Base-by-base conservation (phyloP, 1,140 invertebrate species). In the Brachystomella parvula region DNA sequence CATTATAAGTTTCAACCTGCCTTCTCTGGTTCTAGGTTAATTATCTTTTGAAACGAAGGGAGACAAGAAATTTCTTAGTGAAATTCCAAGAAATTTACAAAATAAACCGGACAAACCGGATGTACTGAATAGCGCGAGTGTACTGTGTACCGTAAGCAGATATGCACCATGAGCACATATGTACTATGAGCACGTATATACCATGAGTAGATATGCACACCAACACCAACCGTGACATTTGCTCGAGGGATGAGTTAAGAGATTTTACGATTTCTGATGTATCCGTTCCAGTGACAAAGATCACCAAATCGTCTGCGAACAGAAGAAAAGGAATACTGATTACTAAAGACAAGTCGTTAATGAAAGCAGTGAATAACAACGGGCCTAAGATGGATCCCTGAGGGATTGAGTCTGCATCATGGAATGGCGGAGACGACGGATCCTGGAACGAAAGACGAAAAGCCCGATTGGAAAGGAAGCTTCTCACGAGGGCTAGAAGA, bases 301-400 rank as follows among this genome's bases (percentile, higher is more conserved):
- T 32, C 3, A 72, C 74, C 19, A 72, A 75, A 58, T 77, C 73
- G 44, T 76, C 75, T 17, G 74, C 76, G 56, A 71, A 76, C 1
- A 73, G 33, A 1, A 64, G 28, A 17, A 61, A 61, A 24, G 68
- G 66, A 26, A 65, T 28, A n/a, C 65, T 24, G 1, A 53, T 29
- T 58, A 21, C 28, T 35, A 24, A 59, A 12, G 67, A 67, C 3
- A 75, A 69, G 58, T 75, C 75, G 39, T 69, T 73, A 0, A 68
- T 71, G 57, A 69, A 75, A 2, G 74, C 53, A 12, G 66, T 65
- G 57, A 71, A 76, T 28, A 76, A 57, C 1, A 68, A 39, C 26
- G 73, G 74, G 1, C 72, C 71, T 0, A 76, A 53, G 0, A 71
- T 63, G 30, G 75, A 76, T 0, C 76, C 76, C 62, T 75, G 76